Evolutionary conservation across 2,888 invertebrate genomes (phyloP).

Genomic region (Theretra japonica): DNA sequence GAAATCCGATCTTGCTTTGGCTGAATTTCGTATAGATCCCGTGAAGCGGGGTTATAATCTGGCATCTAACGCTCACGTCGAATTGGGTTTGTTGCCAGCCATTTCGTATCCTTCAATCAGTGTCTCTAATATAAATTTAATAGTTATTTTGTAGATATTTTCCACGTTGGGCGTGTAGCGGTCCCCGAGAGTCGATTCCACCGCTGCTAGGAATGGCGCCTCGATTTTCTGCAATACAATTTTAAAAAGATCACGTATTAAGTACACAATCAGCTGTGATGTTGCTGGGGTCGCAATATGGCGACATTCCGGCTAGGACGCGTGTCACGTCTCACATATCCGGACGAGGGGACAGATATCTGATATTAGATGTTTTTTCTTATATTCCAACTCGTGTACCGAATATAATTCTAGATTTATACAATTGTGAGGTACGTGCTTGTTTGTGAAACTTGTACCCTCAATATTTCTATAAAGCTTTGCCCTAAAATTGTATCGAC

Average conservation of each 20-base stretch:
- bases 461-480: too few species aligned
- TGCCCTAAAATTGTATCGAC: too few species aligned
- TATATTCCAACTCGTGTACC: neutral
- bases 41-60: conserved; percentile 17
- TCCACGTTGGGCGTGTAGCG: conserved; percentile 96
- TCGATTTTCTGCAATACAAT: conserved; percentile 91
- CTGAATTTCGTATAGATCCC: conserved; percentile 1
- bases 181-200: conserved; percentile 93
- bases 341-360: conserved; percentile 1
- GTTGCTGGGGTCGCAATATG: neutral
- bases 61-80: conserved; percentile 58
- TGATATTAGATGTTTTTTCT: neutral
- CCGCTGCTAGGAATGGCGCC: conserved; percentile 94
- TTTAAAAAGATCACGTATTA: conserved; percentile 34
- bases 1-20: conserved; percentile 28
- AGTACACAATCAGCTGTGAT: neutral
- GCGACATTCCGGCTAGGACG: neutral
- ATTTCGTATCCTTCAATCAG: conserved; percentile 91
- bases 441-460: too few species aligned
- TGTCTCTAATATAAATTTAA: conserved; percentile 95
- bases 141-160: conserved; percentile 94
- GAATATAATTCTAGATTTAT: neutral
- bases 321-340: conserved; percentile 6
- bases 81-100: conserved; percentile 61
- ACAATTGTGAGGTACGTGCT: neutral